phyloP scores from a whole-genome alignment of 2,888 invertebrate genomes.

The Pegoplata infirma region DNA sequence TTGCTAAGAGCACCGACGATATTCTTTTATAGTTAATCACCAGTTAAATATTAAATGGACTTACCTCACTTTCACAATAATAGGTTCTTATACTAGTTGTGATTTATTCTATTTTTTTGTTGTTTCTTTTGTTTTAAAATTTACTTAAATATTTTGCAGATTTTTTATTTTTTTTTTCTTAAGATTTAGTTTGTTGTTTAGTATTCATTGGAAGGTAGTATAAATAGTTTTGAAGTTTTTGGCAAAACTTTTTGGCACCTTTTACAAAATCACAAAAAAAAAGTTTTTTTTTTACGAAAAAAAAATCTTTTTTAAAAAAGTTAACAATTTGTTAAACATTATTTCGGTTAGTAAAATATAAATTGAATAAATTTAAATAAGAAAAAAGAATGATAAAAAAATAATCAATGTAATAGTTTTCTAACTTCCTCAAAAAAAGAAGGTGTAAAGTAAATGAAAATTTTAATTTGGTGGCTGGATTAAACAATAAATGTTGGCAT shows the following conservation, averaged over 20 bases:
- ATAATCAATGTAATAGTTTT: not conserved
- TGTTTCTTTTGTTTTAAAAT: too few species aligned
- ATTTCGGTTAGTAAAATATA: not conserved
- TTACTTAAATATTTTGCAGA: not conserved
- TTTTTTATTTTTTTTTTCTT: not conserved
- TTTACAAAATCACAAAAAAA: not conserved
- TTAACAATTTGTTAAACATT: not conserved
- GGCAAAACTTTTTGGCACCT: conserved; percentile 43
- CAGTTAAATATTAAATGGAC: too few species aligned
- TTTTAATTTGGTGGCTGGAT: not conserved
- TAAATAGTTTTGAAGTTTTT: conserved; percentile 18
- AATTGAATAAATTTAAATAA: not conserved
- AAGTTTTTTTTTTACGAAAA: too few species aligned
- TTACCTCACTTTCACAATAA: too few species aligned
- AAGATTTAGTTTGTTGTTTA: not conserved
- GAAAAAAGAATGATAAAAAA: not conserved
- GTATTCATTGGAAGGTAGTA: not conserved
- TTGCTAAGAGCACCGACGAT: too few species aligned
- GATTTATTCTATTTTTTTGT: too few species aligned
- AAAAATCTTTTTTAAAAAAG: not conserved
- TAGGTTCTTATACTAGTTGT: too few species aligned
- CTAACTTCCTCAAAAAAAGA: not conserved
- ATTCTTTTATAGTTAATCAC: too few species aligned
- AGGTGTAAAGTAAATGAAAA: not conserved
- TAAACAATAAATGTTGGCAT: not conserved